These are phyloP conservation scores for Troilus luridus DNA, from an alignment of 2,888 invertebrate genomes.

Conservation along the genomic window DNA sequence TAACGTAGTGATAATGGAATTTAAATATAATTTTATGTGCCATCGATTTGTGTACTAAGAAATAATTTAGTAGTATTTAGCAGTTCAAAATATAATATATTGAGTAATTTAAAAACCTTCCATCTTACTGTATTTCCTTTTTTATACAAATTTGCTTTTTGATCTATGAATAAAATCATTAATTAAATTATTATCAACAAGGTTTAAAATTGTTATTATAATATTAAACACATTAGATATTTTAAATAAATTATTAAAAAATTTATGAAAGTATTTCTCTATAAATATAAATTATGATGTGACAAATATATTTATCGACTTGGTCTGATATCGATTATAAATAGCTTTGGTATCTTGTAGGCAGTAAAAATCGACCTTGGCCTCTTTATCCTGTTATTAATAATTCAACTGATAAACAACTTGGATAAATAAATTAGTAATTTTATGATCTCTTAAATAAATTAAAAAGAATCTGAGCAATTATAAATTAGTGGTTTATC, in stretches of 20 bases:
- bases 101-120: no score
- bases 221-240: no score
- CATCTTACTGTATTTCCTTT: no score
- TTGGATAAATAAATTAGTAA: neutral
- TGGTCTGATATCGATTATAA: neutral
- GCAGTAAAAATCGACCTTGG: neutral
- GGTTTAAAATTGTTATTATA: no score
- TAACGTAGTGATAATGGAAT: no score
- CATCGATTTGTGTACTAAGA: no score
- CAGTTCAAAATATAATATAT: no score
- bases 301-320: neutral
- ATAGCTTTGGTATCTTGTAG: neutral
- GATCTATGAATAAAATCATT: no score
- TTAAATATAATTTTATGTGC: no score
- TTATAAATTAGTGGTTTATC: neutral
- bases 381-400: neutral
- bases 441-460: neutral
- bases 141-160: no score
- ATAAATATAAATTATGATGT: neutral
- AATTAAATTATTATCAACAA: no score
- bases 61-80: no score
- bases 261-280: neutral
- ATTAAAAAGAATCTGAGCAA: neutral
- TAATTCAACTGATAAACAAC: neutral
- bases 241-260: neutral